Evolutionary conservation across 2,797 vertebrate species (phyloP).

Genomic region (Hippopotamyrus pictus): DNA sequence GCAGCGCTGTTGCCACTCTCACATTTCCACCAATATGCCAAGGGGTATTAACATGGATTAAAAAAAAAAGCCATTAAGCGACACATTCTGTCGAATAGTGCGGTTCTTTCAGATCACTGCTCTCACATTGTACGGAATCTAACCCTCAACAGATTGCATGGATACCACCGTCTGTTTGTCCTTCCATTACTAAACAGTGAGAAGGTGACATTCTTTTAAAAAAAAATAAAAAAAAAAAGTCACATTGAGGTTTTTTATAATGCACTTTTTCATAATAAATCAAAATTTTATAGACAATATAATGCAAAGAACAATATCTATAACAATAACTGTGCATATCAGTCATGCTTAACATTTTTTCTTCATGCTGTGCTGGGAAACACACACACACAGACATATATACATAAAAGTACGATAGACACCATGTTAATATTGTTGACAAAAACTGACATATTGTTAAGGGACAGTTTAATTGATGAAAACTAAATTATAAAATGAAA

Average conservation of each 20-base stretch:
- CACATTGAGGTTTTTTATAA: background rate
- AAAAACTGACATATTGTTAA: background rate
- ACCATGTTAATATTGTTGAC: background rate
- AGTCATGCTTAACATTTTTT: background rate
- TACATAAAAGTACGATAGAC: background rate
- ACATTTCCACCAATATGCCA: background rate
- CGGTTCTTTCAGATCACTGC: background rate
- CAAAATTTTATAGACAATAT: background rate
- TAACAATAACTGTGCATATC: background rate
- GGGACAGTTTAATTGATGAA: background rate
- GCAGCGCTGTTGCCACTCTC: conserved; percentile 36
- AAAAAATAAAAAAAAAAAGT: background rate
- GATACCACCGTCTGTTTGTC: background rate
- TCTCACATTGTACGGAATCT: background rate
- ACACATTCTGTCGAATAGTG: background rate
- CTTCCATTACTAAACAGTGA: background rate
- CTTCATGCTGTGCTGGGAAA: background rate
- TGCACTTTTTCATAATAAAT: background rate
- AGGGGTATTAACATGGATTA: conserved; percentile 29
- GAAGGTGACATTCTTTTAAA: background rate
- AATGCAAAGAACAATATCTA: background rate
- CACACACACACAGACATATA: background rate
- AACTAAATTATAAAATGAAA: background rate
- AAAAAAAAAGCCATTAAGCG: conserved; percentile 21
- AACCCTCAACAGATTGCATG: background rate